Percentiles rank a stretch among this genome's conserved stretches.
Evolutionary conservation across 2,888 invertebrate genomes (phyloP).

Genomic region (Crematogaster levior): DNA sequence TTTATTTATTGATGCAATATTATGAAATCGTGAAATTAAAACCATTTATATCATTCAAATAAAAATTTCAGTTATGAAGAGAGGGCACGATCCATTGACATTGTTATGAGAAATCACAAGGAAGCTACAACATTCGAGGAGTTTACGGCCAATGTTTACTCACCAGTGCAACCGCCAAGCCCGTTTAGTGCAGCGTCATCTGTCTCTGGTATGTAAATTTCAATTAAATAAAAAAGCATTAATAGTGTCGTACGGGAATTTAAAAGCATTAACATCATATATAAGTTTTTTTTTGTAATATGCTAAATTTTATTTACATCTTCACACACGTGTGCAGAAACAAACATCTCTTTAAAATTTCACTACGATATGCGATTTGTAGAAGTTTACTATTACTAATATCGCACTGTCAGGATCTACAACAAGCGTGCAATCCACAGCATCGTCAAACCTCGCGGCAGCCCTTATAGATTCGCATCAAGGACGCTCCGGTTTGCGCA

Average conservation of each 20-base stretch:
- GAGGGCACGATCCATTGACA: conserved; percentile 93
- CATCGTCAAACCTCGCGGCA: conserved; percentile 87
- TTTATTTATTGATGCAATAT: conserved; percentile 12
- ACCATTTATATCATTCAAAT: conserved; percentile 3
- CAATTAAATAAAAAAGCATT: conserved; percentile 9
- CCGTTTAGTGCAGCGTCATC: conserved; percentile 85
- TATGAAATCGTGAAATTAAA: neutral
- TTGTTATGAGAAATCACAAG: conserved; percentile 94
- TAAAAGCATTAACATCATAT: neutral
- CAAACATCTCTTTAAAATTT: neutral
- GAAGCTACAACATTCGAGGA: conserved; percentile 96
- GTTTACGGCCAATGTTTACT: conserved; percentile 91
- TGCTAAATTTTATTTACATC: conserved; percentile 7
- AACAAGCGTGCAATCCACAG: conserved; percentile 84
- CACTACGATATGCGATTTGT: conserved; percentile 10
- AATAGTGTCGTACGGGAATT: neutral
- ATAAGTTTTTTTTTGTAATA: conserved; percentile 33
- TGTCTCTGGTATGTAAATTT: conserved; percentile 79
- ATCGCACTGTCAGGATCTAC: conserved; percentile 80
- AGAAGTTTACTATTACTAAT: conserved; percentile 60
- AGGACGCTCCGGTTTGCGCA: conserved; percentile 84
- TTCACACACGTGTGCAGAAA: neutral
- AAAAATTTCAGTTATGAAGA: conserved; percentile 92
- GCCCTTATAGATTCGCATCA: conserved; percentile 87
- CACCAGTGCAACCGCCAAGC: conserved; percentile 88